Evolutionary conservation across 2,888 invertebrate genomes (phyloP).

Genomic region (Chloroclysta siterata): DNA sequence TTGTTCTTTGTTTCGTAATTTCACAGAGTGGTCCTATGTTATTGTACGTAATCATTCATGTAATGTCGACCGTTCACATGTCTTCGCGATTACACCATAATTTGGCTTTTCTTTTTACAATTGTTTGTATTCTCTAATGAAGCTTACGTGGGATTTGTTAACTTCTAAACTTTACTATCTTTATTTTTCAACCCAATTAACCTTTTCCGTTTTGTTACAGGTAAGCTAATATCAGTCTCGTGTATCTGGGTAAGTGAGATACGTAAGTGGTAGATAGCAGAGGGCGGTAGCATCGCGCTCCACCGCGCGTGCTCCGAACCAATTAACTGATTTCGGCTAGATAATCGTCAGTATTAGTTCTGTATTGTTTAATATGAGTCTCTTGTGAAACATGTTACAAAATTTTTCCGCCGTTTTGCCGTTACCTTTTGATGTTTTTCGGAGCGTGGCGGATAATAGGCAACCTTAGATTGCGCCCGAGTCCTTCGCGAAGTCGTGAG

Average conservation of each 20-base stretch:
- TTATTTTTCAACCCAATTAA: constrained; percentile 41
- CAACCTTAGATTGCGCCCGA: constrained; percentile 81
- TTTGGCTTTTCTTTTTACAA: constrained; percentile 60
- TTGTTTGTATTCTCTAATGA: constrained; percentile 46
- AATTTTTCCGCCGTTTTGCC: constrained; percentile 80
- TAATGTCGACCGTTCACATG: constrained; percentile 69
- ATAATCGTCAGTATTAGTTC: constrained; percentile 79
- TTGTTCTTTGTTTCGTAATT: constrained; percentile 78
- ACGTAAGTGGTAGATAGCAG: constrained; percentile 46
- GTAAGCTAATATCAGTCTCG: constrained; percentile 59
- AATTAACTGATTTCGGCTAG: constrained; percentile 80
- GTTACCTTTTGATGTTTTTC: constrained; percentile 83
- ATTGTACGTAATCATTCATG: constrained; percentile 71
- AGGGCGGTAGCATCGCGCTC: constrained; percentile 49
- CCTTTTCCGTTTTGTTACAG: constrained; percentile 66
- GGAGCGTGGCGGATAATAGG: constrained; percentile 84
- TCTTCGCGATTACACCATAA: constrained; percentile 69
- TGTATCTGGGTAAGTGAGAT: constrained; percentile 58
- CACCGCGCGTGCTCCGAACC: constrained; percentile 70
- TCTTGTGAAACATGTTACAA: constrained; percentile 81
- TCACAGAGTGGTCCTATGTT: constrained; percentile 58
- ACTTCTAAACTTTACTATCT: constrained; percentile 57
- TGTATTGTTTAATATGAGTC: constrained; percentile 82
- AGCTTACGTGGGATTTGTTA: constrained; percentile 59
- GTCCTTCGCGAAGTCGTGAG: constrained; percentile 78